Conservation (phyloP, 1,140 invertebrate genomes). For the Macrosteles quadrilineatus region DNA sequence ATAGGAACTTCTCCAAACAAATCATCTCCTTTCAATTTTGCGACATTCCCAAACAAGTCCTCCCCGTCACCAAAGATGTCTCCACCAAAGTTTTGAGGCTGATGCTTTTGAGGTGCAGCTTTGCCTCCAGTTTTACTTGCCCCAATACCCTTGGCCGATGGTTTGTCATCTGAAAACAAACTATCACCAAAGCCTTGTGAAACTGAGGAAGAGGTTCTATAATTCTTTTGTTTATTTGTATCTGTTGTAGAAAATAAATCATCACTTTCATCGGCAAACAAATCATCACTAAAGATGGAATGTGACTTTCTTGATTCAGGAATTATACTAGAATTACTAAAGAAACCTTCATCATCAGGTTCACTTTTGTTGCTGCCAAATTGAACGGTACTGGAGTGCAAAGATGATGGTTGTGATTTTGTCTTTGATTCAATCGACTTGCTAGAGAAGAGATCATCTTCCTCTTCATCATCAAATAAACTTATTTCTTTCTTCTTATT, state of each 20-base stretch:
- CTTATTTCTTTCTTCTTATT: background rate
- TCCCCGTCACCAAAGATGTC: background rate
- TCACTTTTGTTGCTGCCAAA: background rate
- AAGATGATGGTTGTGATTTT: background rate
- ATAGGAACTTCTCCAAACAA: background rate
- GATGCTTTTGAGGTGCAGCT: background rate
- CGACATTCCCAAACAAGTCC: background rate
- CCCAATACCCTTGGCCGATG: too few species aligned
- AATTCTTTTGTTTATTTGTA: background rate
- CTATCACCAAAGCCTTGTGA: too few species aligned
- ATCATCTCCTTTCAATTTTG: background rate
- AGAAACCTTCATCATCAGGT: slow-evolving; percentile 19
- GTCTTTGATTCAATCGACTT: background rate
- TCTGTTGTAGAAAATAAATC: background rate
- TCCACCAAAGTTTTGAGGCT: background rate
- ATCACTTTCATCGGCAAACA: background rate
- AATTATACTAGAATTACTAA: slow-evolving; percentile 40
- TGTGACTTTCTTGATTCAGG: background rate
- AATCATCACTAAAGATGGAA: background rate
- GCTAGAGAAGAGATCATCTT: slow-evolving; percentile 3
- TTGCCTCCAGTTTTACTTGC: background rate
- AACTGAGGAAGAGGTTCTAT: too few species aligned
- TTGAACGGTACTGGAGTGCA: background rate
- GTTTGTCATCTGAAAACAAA: too few species aligned
- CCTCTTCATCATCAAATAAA: slow-evolving; percentile 6